Evolutionary conservation across 2,797 vertebrate species (phyloP).

Genomic region (Tragopan temminckii): DNA sequence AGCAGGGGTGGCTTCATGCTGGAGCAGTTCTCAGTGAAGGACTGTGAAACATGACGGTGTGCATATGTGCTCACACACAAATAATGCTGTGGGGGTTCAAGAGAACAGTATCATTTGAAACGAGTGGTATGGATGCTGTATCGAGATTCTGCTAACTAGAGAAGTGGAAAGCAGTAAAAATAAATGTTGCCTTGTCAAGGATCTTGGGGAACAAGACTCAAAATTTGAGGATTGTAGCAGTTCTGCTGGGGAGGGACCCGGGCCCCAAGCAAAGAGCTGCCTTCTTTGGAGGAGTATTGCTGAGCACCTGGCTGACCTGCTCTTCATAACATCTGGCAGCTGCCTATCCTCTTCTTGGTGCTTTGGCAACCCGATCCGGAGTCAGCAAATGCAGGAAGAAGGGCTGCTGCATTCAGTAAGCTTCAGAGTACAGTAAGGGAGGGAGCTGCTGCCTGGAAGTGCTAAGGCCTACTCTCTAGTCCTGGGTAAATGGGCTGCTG

Average conservation of each 20-base stretch:
- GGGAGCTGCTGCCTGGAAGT: not conserved
- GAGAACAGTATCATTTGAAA: not conserved
- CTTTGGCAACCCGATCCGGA: not conserved
- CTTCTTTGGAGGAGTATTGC: not conserved
- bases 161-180: not conserved
- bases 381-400: not conserved
- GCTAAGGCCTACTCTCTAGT: not conserved
- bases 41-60: not conserved
- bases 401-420: no score
- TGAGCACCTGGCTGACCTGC: not conserved
- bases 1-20: not conserved
- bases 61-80: not conserved
- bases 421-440: no score
- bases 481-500: not conserved
- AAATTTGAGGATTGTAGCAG: not conserved
- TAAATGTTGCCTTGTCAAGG: not conserved
- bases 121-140: not conserved
- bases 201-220: not conserved
- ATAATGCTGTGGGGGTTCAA: not conserved
- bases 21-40: not conserved
- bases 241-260: not conserved
- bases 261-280: not conserved
- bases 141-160: not conserved
- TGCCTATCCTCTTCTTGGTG: not conserved
- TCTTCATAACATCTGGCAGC: not conserved